Evolutionary conservation across 2,113 vertebrate genomes (phyloP), one percentile per base, ranked within the genome.

Genomic region (Antennarius striatus): DNA sequence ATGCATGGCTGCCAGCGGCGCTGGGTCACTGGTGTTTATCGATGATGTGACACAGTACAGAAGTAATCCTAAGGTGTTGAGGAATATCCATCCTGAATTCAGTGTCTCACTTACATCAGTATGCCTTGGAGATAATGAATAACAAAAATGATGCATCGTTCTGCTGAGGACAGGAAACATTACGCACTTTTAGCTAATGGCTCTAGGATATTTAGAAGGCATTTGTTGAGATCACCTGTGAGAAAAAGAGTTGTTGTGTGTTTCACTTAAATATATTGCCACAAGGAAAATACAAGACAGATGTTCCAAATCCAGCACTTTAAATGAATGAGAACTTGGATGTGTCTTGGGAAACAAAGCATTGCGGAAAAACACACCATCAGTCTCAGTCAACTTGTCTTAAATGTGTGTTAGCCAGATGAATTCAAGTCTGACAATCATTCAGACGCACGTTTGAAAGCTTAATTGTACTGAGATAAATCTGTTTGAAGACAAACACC

Each of bases 181-280:
- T 73, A 69, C 63, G 68, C 67, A 62, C 59, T 56, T 42, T 32
- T 30, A 11, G 61, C 29, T 58, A 63, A 71, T 50, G 67, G 47
- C 57, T 58, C 74, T 50, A 58, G 66, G 3, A 59, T 63, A 65
- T 68, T 64, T 48, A 76, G 45, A 55, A 13, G 9, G 40, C 47
- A 63, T 76, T 76, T 79, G 39, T 64, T 69, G 14, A 68, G 50
- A 29, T 5, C 42, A 56, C 22, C 22, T 22, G 22, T 10, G n/a
- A 66, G 14, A 53, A 50, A 36, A 22, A 22, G 22, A 22, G 22
- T 22, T 22, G 22, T 40, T n/a, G 39, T 62, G 55, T 55, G 71
- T 15, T 59, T 56, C 56, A 52, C 17, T 69, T 52, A 8, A 13
- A 51, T 9, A 13, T 30, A 67, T 36, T 50, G 63, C 32, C 57